Evolutionary conservation across 2,797 vertebrate genomes (phyloP), one percentile per base, ranked within the genome.

Genomic region (Gobionotothen gibberifrons): DNA sequence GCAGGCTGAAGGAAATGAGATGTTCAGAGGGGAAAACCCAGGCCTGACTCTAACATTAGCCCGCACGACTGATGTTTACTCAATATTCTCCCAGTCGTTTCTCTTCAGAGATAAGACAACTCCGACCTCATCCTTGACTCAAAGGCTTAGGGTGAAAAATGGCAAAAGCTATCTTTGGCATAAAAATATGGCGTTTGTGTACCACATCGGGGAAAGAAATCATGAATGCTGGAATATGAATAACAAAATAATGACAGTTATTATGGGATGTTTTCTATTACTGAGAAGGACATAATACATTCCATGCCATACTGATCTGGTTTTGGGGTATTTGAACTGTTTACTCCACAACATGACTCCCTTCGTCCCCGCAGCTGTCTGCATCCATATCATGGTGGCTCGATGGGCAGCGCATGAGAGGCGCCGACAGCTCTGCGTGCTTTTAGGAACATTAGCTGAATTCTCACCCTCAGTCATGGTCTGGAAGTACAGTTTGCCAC

Each of bases 401-500:
- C 12, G 32, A 75, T 66, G 62, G 63, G 78, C 85, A 72, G 68
- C 1, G 74, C 76, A 69, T 81, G 85, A 72, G 73, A 85, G 84
- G 81, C 65, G 89, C 82, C 85, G 81, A 91, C 83, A 81, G 74
- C 82, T 29, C 52, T 82, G 74, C 82, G 81, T 90, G 89, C 86
- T 80, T 63, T 56, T 67, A 63, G 62, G 67, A 81, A 66, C 74
- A 51, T 54, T 60, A 84, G 66, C 51, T 67, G 15, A 82, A 69
- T 85, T 81, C 96, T 96, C 90, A 99, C 98, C 98, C 94, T 99
- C 98, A 1, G 98, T 99, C 98, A 99, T 99, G 91, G 98, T 99
- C 94, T 99, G 98, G 95, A 99, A 99, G 90, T 99, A 99, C 93
- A 99, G 98, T 93, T 99, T 99, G 78, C 98, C 98, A 1, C 98